These are phyloP conservation scores for Pachymerium ferrugineum DNA, from an alignment of 2,888 invertebrate genomes.

Conservation along the genomic window DNA sequence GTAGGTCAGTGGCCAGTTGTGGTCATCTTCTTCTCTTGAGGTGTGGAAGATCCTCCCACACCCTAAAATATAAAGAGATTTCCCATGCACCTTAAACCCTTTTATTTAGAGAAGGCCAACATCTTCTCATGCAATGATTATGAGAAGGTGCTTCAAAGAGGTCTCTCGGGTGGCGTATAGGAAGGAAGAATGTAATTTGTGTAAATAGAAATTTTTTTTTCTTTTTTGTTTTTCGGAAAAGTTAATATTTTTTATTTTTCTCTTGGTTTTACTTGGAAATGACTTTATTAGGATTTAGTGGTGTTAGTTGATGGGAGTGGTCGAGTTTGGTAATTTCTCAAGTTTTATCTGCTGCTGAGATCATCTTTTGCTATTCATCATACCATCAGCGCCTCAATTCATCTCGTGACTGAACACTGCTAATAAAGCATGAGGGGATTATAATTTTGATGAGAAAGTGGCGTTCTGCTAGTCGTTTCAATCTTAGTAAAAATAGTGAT, in stretches of 20 bases:
- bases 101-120: conserved; percentile 15
- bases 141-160: no score
- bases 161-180: no score
- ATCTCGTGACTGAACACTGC: background rate
- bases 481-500: conserved; percentile 12
- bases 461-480: conserved; percentile 7
- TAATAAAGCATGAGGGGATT: conserved; percentile 17
- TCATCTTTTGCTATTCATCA: conserved; percentile 12
- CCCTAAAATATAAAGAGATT: background rate
- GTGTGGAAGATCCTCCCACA: conserved; percentile 25
- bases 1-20: conserved; percentile 22
- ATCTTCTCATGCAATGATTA: conserved; percentile 20
- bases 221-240: no score
- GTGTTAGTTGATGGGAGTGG: background rate
- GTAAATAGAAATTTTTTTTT: no score
- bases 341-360: background rate
- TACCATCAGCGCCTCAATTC: conserved; percentile 25
- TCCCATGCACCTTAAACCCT: conserved; percentile 8
- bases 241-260: background rate
- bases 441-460: background rate
- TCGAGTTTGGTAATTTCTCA: background rate
- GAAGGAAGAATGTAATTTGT: no score
- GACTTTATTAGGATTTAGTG: conserved; percentile 21
- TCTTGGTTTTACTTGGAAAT: background rate
- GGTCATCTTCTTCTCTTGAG: conserved; percentile 14